Evolutionary conservation across 2,797 vertebrate species (phyloP), one percentile per base, ranked within the genome.

Genomic region (Morus bassanus): DNA sequence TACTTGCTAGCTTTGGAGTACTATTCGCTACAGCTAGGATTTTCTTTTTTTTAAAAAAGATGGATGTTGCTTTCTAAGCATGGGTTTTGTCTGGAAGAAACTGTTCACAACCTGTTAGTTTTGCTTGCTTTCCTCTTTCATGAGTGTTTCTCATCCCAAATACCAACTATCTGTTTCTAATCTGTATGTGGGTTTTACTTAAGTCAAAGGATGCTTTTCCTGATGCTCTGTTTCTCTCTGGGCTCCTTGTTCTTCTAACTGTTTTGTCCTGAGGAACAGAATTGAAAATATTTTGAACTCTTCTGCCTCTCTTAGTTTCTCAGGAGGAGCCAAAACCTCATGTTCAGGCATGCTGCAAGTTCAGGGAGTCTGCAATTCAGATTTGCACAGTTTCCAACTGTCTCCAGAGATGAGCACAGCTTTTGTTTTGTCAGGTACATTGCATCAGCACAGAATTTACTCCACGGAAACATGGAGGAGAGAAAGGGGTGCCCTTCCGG

Each of bases 391-490:
- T 35, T 78, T 93, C 46, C 46, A 61, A 2, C 60, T 57, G 65
- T 69, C 57, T 94, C 78, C 87, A 92, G 95, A 88, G 65, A 93
- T 92, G 68, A 97, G 70, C 69, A 53, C 79, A 79, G 48, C 65
- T 91, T 96, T 79, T 95, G n/a, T 94, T 87, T 94, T 86, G 25
- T 79, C 85, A 99, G 99, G 99, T 99, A 43, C 99, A 99, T 96
- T 99, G 99, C 96, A 99, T 99, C 98, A 99, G 99, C 97, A 99
- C 99, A 1, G 99, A 99, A 96, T 99, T 99, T 97, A 99, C 99
- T 39, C 99, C 99, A 23, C 98, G 99, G 95, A 99, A 99, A 93
- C 99, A 99, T 1, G 99, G 99, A 7, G 99, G 99, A 3, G 99
- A 99, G 98, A 99, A 99, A 91, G 99, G 99, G 0, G 99, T 99